Conservation (phyloP, 2,113 vertebrate genomes). For the Clarias magur region DNA sequence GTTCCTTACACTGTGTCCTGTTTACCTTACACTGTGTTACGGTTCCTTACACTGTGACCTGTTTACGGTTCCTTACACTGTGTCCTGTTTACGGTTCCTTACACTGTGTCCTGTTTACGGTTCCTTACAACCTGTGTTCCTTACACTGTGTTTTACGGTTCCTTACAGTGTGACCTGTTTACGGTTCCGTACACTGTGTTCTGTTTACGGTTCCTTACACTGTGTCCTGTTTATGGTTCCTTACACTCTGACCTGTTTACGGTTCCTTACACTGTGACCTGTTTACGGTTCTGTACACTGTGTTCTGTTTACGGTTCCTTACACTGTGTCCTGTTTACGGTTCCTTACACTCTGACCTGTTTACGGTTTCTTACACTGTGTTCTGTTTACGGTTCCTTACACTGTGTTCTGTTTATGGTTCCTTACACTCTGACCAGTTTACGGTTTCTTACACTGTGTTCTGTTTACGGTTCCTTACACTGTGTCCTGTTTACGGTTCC, state of each 20-base stretch:
- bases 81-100: background rate
- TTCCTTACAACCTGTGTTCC: background rate
- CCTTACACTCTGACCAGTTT: background rate
- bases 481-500: background rate
- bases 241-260: background rate
- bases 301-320: too few species aligned
- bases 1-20: too few species aligned
- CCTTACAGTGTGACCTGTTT: too few species aligned
- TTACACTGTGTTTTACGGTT: too few species aligned
- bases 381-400: background rate
- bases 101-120: background rate
- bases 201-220: background rate
- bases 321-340: too few species aligned
- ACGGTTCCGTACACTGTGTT: too few species aligned
- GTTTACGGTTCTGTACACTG: too few species aligned
- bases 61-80: too few species aligned
- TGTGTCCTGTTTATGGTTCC: background rate
- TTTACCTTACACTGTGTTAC: too few species aligned
- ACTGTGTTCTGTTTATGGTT: background rate
- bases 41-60: background rate
- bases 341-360: too few species aligned
- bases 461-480: background rate
- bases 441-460: background rate
- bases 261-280: too few species aligned
- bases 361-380: background rate